phyloP scores from a whole-genome alignment of 1,140 invertebrate genomes.

The Lordiphosa mommai region DNA sequence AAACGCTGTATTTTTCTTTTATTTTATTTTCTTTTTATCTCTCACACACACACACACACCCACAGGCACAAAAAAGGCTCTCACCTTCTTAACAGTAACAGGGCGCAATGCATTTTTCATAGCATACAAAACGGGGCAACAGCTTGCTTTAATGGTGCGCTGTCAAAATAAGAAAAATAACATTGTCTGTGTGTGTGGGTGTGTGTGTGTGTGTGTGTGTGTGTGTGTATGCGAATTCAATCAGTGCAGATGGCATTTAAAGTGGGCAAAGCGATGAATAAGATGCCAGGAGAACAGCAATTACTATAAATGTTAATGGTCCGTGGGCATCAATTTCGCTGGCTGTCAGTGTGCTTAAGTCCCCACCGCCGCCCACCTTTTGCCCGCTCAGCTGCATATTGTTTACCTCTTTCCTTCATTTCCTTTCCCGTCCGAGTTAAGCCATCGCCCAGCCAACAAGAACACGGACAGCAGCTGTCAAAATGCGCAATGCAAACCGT shows the following conservation, averaged over 20 bases:
- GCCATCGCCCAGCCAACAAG: background rate
- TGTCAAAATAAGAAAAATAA: background rate
- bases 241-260: slow-evolving; percentile 20
- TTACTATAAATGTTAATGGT: slow-evolving; percentile 5
- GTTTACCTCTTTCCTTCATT: slow-evolving; percentile 22
- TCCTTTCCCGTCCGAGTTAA: slow-evolving; percentile 13
- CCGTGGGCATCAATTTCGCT: slow-evolving; percentile 5
- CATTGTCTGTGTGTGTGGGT: background rate
- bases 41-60: background rate
- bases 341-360: background rate
- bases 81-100: background rate
- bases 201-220: background rate
- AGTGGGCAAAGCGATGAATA: background rate
- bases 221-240: slow-evolving; percentile 9
- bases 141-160: slow-evolving; percentile 1
- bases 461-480: slow-evolving; percentile 35
- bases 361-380: background rate
- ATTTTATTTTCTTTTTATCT: background rate
- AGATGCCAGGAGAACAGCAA: background rate
- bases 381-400: slow-evolving; percentile 5
- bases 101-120: slow-evolving; percentile 7
- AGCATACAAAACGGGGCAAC: background rate
- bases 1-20: background rate
- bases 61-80: background rate
- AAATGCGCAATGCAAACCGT: slow-evolving; percentile 19